Evolutionary conservation across 2,888 invertebrate genomes (phyloP), one percentile per base, ranked within the genome.

Genomic region (Dicyrtoma fusca): DNA sequence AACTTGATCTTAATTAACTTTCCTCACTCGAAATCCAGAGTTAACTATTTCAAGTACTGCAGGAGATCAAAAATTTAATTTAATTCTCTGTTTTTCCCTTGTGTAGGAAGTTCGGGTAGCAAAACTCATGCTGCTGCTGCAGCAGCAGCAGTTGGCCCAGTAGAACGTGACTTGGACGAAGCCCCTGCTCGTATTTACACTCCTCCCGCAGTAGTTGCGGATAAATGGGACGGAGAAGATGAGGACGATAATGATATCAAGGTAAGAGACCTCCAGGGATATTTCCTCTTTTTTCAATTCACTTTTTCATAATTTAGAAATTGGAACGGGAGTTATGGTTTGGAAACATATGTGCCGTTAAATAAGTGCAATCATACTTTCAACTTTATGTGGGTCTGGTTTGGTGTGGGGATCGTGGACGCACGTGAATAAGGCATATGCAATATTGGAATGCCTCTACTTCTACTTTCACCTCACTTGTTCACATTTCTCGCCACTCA

Each of bases 211-310:
- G 51, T 19, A 26, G 19, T 23, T 23, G 49, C 74, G 10, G 78
- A 79, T 66, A 76, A 74, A 66, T 79, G 78, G 78, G 77, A 79
- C n/a, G 78, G 78, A 25, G 78, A 79, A 66, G 78, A 79, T 62
- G 78, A 79, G 65, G 78, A 78, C 23, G 78, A 79, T 44, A 34
- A 34, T 34, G 63, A 72, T 23, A 64, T 77, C 3, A 79, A 79
- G 71, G 78, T 78, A 63, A 17, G 69, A 65, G 11, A 26, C 19
- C 19, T n/a, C n/a, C n/a, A 23, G 17, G 13, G 23, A 25, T n/a
- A 11, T 57, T 11, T 14, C 6, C 51, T 53, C 19, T 19, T 19
- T 8, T 3, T 14, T 53, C 3, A 53, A 3, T 19, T 8, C 23
- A 53, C 23, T 53, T 53, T 19, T 53, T 19, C 3, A n/a, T 11